phyloP scores from a whole-genome alignment of 2,113 vertebrate genomes.

The Xenopus laevis region DNA sequence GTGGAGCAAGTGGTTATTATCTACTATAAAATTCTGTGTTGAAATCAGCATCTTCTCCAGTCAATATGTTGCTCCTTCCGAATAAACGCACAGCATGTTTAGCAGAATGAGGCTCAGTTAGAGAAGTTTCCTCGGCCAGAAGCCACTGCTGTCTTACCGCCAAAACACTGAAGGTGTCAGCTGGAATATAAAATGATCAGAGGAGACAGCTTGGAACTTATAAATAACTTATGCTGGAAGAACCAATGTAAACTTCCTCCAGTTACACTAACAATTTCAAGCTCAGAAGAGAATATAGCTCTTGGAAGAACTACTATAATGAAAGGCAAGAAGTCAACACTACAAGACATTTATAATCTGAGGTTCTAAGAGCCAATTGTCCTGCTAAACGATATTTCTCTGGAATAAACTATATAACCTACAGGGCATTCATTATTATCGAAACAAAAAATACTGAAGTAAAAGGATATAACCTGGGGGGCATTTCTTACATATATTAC shows the following conservation, averaged over 20 bases:
- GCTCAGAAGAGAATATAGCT: constrained; percentile 23
- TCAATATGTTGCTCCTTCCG: constrained; percentile 18
- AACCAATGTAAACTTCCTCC: constrained; percentile 43
- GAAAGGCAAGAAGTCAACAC: constrained; percentile 12
- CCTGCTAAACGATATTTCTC: background rate
- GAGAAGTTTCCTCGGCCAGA: constrained; percentile 44
- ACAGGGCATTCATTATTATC: background rate
- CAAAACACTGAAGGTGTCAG: constrained; percentile 39
- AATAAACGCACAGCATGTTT: constrained; percentile 35
- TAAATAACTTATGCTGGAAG: constrained; percentile 44
- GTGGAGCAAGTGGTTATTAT: constrained; percentile 7
- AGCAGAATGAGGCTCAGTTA: constrained; percentile 42
- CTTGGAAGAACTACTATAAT: constrained; percentile 10
- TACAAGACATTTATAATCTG: constrained; percentile 5
- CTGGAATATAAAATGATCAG: constrained; percentile 38
- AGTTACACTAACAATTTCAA: constrained; percentile 36
- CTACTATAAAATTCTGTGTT: constrained; percentile 12
- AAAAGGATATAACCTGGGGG: no score
- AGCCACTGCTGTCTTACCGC: constrained; percentile 38
- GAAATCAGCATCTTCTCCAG: constrained; percentile 26
- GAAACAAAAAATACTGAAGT: background rate
- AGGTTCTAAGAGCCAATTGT: background rate
- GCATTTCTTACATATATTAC: no score
- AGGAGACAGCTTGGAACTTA: constrained; percentile 44
- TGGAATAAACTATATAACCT: background rate